These are phyloP conservation scores for Planococcus citri DNA, from an alignment of 1,140 invertebrate species.

Conservation along the genomic window DNA sequence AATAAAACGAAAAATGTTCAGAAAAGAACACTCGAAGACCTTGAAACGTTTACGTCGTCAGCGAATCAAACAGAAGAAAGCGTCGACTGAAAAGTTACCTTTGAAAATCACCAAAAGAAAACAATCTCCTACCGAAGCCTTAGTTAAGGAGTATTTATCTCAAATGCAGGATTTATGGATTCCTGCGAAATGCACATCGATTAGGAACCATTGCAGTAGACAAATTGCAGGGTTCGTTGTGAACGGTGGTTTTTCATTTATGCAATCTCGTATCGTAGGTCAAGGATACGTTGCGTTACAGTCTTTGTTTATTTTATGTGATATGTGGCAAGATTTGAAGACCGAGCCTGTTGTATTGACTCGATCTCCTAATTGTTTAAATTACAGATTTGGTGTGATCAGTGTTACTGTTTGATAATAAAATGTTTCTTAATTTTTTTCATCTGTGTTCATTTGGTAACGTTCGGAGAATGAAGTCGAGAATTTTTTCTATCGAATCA, in stretches of 20 bases:
- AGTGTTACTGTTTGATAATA: slow-evolving; percentile 1
- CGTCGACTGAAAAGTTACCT: slow-evolving; percentile 24
- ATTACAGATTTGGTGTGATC: not conserved
- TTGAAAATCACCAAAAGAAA: slow-evolving; percentile 21
- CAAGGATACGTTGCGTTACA: slow-evolving; percentile 21
- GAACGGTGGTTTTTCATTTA: not conserved
- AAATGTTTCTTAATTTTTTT: not conserved
- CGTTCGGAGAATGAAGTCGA: too few species aligned
- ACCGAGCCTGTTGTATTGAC: not conserved
- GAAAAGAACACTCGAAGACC: slow-evolving; percentile 41
- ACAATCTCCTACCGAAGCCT: slow-evolving; percentile 29
- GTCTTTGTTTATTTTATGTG: slow-evolving; percentile 1
- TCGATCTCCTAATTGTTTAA: slow-evolving; percentile 14
- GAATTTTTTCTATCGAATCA: too few species aligned
- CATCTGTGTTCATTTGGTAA: too few species aligned
- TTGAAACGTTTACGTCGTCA: slow-evolving; percentile 46
- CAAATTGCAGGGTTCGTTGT: not conserved
- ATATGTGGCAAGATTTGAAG: slow-evolving; percentile 16
- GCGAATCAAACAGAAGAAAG: slow-evolving; percentile 39
- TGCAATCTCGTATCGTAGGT: not conserved
- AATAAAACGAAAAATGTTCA: slow-evolving; percentile 41
- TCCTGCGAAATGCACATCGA: slow-evolving; percentile 32
- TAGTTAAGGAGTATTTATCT: slow-evolving; percentile 41
- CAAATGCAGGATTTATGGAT: slow-evolving; percentile 56
- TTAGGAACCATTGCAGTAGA: not conserved